Percentiles rank a stretch among this genome's conserved stretches.
These are phyloP conservation scores for Pecten maximus DNA, from an alignment of 2,888 invertebrate genomes.

Conservation along the genomic window DNA sequence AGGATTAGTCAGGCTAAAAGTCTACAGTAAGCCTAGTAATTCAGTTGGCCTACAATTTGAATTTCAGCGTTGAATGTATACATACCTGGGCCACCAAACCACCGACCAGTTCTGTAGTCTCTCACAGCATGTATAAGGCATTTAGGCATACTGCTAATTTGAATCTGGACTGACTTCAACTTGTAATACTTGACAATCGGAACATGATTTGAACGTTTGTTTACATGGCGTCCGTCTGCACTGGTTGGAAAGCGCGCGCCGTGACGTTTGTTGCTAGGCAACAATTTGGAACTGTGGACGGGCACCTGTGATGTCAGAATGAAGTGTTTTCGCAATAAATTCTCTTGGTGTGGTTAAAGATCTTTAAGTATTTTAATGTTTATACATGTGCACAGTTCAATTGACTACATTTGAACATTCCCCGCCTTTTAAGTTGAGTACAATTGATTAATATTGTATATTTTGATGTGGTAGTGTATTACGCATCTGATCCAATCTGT, in stretches of 20 bases:
- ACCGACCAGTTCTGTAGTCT: conserved; percentile 68
- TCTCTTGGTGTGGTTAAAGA: background rate
- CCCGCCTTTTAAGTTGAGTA: background rate
- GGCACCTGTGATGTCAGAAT: background rate
- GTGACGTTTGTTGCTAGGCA: conserved; percentile 51
- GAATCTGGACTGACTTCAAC: background rate
- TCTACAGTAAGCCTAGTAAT: background rate
- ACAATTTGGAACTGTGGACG: conserved; percentile 40
- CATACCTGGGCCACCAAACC: conserved; percentile 64
- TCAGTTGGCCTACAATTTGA: too few species aligned
- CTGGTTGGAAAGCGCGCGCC: conserved; percentile 47
- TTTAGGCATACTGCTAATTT: conserved; percentile 69
- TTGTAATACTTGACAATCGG: background rate
- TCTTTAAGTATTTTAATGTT: background rate
- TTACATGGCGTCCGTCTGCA: conserved; percentile 60
- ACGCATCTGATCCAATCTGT: too few species aligned
- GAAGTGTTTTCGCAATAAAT: background rate
- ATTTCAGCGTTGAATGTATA: background rate
- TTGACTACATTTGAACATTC: background rate
- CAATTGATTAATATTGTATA: too few species aligned
- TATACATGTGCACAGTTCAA: too few species aligned
- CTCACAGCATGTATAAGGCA: conserved; percentile 69
- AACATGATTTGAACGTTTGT: conserved; percentile 47
- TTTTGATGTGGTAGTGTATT: too few species aligned
- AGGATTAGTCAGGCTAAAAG: too few species aligned